These are phyloP conservation scores for Psammodynastes pulverulentus DNA, from an alignment of 2,113 vertebrate species.

Conservation along the genomic window DNA sequence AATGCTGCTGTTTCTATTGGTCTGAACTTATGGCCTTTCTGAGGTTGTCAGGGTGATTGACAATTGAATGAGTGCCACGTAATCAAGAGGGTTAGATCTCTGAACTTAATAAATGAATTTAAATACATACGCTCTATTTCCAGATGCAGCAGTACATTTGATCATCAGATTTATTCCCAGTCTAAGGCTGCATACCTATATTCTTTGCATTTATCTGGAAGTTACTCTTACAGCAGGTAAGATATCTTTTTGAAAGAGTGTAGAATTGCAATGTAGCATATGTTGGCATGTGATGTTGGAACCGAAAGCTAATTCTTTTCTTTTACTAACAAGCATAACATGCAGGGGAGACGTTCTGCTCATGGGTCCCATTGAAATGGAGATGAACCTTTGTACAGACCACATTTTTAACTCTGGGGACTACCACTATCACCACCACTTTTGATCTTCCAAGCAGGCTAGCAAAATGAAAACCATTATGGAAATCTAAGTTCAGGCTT, in stretches of 20 bases:
- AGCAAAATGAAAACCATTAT: background rate
- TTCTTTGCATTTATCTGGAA: background rate
- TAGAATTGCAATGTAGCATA: background rate
- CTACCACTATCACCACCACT: background rate
- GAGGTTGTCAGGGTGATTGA: constrained; percentile 16
- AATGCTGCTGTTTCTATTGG: background rate
- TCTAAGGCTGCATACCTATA: background rate
- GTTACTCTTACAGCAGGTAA: background rate
- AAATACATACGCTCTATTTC: background rate
- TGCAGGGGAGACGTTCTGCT: background rate
- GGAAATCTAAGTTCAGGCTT: background rate
- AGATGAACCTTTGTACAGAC: background rate
- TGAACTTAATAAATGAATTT: constrained; percentile 3
- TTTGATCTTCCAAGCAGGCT: background rate
- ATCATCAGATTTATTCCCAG: background rate
- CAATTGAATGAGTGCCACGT: constrained; percentile 8
- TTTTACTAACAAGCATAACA: background rate
- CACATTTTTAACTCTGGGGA: background rate
- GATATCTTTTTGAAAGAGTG: background rate
- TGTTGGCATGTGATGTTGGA: background rate
- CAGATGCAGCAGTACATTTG: background rate
- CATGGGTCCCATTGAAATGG: background rate
- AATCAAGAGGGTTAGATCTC: constrained; percentile 8
- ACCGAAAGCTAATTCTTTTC: background rate
- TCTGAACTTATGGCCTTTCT: constrained; percentile 47